These are phyloP conservation scores for Mus spicilegus DNA, from an alignment of 2,113 vertebrate species.

Conservation along the genomic window DNA sequence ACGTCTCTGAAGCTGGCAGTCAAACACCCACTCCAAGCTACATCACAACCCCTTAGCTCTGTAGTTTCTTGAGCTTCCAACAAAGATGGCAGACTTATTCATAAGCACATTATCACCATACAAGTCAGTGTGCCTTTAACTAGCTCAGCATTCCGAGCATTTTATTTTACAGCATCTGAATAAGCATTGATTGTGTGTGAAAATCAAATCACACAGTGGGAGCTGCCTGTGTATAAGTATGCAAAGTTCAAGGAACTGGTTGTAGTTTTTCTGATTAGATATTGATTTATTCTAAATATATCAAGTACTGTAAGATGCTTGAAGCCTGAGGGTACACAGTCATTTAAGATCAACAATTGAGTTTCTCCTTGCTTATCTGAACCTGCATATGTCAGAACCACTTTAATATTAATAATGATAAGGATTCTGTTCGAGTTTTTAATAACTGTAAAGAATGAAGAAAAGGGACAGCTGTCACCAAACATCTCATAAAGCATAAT, in stretches of 20 bases:
- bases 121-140: conserved; percentile 5
- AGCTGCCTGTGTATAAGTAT: not conserved
- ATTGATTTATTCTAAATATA: conserved; percentile 36
- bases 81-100: not conserved
- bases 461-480: not conserved
- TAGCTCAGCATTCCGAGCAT: not conserved
- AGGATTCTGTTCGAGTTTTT: not conserved
- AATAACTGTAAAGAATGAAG: not conserved
- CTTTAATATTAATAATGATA: not conserved
- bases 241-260: not conserved
- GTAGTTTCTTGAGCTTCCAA: not conserved
- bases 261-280: not conserved
- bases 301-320: not conserved
- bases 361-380: not conserved
- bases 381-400: not conserved
- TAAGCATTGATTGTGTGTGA: not conserved
- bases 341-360: conserved; percentile 11
- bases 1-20: not conserved
- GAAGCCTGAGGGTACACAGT: not conserved
- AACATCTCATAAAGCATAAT: conserved; percentile 11
- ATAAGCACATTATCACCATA: not conserved
- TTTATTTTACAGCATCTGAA: not conserved
- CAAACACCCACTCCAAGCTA: not conserved
- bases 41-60: not conserved
- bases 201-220: not conserved